A percentile compares a stretch with the other conserved stretches of the same genome.
These are phyloP conservation scores for Paradisaea rubra DNA, from an alignment of 2,113 vertebrate species.

Conservation along the genomic window DNA sequence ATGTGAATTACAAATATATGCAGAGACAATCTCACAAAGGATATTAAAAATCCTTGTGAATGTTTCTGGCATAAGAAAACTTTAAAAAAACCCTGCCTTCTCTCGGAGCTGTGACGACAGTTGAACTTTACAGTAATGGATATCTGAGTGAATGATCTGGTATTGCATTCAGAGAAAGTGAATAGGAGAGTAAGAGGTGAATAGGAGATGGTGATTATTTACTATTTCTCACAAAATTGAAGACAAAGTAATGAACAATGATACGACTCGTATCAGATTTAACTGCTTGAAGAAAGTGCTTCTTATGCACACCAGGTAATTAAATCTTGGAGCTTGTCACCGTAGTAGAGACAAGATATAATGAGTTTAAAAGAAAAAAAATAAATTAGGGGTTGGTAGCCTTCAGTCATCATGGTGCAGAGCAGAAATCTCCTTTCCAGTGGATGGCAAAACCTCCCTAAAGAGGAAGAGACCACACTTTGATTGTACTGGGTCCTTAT, in stretches of 20 bases:
- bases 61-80: constrained; percentile 8
- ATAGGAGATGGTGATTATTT: constrained; percentile 7
- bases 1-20: constrained; percentile 38
- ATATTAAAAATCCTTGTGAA: constrained; percentile 57
- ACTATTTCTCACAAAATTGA: constrained; percentile 6
- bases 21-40: constrained; percentile 28
- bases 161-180: neutral
- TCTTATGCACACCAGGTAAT: neutral
- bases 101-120: neutral
- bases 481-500: neutral
- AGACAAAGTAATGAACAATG: neutral
- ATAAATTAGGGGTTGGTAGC: neutral
- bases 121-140: neutral
- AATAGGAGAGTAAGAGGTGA: neutral
- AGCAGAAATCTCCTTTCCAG: neutral
- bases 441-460: neutral
- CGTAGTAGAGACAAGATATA: neutral
- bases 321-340: neutral
- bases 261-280: neutral
- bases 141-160: constrained; percentile 30
- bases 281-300: neutral
- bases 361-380: neutral
- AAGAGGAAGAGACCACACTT: neutral
- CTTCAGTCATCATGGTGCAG: neutral
- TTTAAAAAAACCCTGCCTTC: neutral